Evolutionary conservation across 2,888 invertebrate species (phyloP), one percentile per base, ranked within the genome.

Genomic region (Drosophila borborema): DNA sequence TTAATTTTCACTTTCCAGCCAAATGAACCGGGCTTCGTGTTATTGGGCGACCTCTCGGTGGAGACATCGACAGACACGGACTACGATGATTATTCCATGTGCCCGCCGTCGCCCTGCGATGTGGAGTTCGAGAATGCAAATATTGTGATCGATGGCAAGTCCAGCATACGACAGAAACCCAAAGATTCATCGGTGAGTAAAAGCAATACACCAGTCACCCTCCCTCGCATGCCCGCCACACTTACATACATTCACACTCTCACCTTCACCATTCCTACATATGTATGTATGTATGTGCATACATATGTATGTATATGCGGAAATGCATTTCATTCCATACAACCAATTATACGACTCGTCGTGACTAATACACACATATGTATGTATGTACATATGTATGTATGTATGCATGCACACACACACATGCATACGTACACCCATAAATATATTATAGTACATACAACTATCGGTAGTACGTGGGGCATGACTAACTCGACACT

Each of bases 91-190:
- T 90, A 93, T 93, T 80, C 94, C 92, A 80, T 93, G 94, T 95
- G 95, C 75, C 96, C 96, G 78, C 97, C 97, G 46, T 96, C 97
- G 89, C 97, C 97, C 41, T 97, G 97, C 94, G 95, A 96, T 94
- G 96, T 97, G 89, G 95, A 95, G 86, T 97, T 98, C 94, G 95
- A 96, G 93, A 97, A 97, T 94, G 97, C 96, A 93, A 97, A 97
- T 94, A 95, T 98, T 92, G 95, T 98, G 93, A 98, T 98, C 94
- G 97, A 97, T 94, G 98, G 98, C 71, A 96, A 95, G 93, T 97
- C 97, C 92, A 97, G 96, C 94, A 95, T 98, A 92, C 95, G 95
- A 84, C 94, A 94, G 90, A 94, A 94, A 90, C 68, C 91, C 86
- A 92, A 92, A 92, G 93, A 93, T 82, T 83, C 90, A 82, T 84